Conservation (phyloP, 2,888 invertebrate species). For the Tinea pellionella region DNA sequence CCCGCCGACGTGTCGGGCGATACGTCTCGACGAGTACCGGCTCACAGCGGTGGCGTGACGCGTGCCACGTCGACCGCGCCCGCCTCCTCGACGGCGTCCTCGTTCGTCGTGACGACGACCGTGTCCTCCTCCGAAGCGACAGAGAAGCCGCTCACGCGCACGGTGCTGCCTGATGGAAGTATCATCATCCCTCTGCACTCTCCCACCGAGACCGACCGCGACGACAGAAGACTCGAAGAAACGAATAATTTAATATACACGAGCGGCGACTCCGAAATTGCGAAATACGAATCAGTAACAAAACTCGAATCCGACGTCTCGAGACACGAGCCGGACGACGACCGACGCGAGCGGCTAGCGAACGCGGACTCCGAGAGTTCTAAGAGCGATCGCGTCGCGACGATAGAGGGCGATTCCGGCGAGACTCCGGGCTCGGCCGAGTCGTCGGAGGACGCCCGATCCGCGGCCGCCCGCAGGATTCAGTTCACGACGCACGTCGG, state of each 20-base stretch:
- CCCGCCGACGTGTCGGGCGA: slow-evolving; percentile 25
- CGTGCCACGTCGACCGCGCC: slow-evolving; percentile 22
- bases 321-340: not conserved
- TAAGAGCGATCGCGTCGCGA: not conserved
- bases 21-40: slow-evolving; percentile 18
- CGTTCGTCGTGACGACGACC: slow-evolving; percentile 30
- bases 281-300: not conserved
- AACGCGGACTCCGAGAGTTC: not conserved
- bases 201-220: slow-evolving; percentile 43
- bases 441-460: slow-evolving; percentile 19
- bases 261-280: not conserved
- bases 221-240: slow-evolving; percentile 14
- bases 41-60: slow-evolving; percentile 16
- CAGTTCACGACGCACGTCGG: slow-evolving; percentile 11
- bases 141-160: slow-evolving; percentile 41
- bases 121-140: slow-evolving; percentile 34
- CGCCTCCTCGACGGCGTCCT: slow-evolving; percentile 29
- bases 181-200: slow-evolving; percentile 67
- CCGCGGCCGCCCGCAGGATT: slow-evolving; percentile 26
- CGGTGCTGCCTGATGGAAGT: slow-evolving; percentile 67
- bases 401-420: not conserved
- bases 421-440: slow-evolving; percentile 12
- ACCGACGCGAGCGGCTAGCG: not conserved
- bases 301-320: not conserved
- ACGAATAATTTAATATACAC: not conserved